A percentile compares a stretch with the other conserved stretches of the same genome.
Evolutionary conservation across 92 coral and sea anemone genomes (phyloP).

Genomic region (Porites cylindrica): DNA sequence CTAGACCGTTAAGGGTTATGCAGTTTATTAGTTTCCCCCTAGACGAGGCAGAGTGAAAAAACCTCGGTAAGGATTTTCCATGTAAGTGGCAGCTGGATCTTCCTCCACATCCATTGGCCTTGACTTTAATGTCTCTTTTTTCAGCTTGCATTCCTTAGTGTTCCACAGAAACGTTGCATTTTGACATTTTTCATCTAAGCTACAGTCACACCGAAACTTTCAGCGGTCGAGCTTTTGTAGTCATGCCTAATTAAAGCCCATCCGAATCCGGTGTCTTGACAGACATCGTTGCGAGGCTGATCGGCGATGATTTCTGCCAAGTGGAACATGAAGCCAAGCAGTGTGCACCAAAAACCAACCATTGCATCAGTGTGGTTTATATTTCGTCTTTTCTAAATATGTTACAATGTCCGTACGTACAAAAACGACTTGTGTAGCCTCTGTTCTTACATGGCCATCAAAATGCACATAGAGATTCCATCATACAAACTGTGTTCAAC

Average conservation of each 20-base stretch:
- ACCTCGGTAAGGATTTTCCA: constrained; percentile 34
- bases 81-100: constrained; percentile 26
- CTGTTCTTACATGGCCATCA: no score
- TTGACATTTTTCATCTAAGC: constrained; percentile 30
- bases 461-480: no score
- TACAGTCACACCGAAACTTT: neutral
- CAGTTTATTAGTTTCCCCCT: no score
- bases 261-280: neutral
- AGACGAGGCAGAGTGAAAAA: no score
- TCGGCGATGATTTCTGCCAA: neutral
- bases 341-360: neutral
- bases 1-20: no score
- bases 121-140: constrained; percentile 6
- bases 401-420: no score
- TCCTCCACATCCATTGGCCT: constrained; percentile 7
- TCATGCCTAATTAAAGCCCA: neutral
- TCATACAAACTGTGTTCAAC: no score
- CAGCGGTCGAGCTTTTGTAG: neutral
- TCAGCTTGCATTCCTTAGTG: constrained; percentile 12
- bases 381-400: no score
- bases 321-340: neutral
- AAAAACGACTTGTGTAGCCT: no score
- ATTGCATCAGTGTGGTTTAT: neutral
- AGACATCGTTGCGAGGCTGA: neutral
- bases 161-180: constrained; percentile 34